These are phyloP conservation scores for Scartelaos histophorus DNA, from an alignment of 2,113 vertebrate genomes.

Conservation along the genomic window DNA sequence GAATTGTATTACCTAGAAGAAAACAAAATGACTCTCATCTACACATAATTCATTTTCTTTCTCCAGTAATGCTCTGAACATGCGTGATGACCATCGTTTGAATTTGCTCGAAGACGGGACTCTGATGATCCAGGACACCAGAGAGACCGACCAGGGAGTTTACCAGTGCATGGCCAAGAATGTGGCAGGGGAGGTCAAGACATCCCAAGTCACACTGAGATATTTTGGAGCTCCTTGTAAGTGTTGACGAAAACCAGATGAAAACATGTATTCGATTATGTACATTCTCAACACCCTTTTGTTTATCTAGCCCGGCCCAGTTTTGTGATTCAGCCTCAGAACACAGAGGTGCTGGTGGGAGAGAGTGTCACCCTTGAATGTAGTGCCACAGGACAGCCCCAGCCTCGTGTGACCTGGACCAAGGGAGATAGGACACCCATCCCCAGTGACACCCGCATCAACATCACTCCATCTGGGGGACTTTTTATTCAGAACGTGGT, in stretches of 20 bases:
- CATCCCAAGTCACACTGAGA: slow-evolving; percentile 91
- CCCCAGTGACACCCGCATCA: slow-evolving; percentile 86
- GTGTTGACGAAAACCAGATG: slow-evolving; percentile 24
- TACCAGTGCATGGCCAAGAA: slow-evolving; percentile 99
- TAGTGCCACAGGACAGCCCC: slow-evolving; percentile 92
- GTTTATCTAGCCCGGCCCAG: slow-evolving; percentile 83
- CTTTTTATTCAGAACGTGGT: slow-evolving; percentile 91
- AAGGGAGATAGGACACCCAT: slow-evolving; percentile 86
- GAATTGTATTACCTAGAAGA: too few species aligned
- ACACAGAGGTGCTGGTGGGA: slow-evolving; percentile 95
- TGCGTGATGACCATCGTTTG: slow-evolving; percentile 91
- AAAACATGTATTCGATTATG: slow-evolving; percentile 15
- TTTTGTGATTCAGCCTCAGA: slow-evolving; percentile 98
- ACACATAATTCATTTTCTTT: not conserved
- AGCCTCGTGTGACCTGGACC: slow-evolving; percentile 90
- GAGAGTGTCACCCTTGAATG: slow-evolving; percentile 97
- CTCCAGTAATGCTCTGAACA: slow-evolving; percentile 81
- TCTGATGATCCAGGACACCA: slow-evolving; percentile 94
- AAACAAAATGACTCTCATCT: not conserved
- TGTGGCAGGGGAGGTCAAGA: slow-evolving; percentile 94
- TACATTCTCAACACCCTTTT: not conserved
- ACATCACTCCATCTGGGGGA: slow-evolving; percentile 89
- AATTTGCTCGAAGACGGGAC: slow-evolving; percentile 96
- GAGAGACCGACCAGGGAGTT: slow-evolving; percentile 93
- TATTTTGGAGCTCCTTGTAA: slow-evolving; percentile 93